Evolutionary conservation across 1,140 invertebrate genomes (phyloP), one percentile per base, ranked within the genome.

Genomic region (Papilio helenus): DNA sequence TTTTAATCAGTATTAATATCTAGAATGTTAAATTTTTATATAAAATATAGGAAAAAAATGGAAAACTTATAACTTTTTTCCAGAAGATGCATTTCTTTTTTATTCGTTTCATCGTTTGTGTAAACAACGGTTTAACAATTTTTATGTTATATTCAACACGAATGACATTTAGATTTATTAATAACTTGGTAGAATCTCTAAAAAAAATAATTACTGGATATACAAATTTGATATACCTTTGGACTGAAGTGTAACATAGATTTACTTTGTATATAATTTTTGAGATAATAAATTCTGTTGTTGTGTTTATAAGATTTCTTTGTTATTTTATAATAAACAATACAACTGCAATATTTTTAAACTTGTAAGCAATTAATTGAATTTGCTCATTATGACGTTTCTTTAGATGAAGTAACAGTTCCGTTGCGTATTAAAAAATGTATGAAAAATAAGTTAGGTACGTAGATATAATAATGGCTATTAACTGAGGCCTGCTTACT

Each of bases 51-150:
- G 20, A 68, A 68, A 68, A 68, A 29, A 26, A 34, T 68, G 0
- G 16, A 68, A 68, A 68, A n/a, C n/a, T n/a, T n/a, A n/a, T n/a
- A 68, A 68, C 26, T 68, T 34, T 26, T 68, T 65, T 68, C 26
- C 61, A 61, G 58, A 14, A 23, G 9, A 61, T 61, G 23, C 26
- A 68, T 29, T 68, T 68, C 51, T 55, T 68, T 68, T 68, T 68
- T 68, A 68, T 65, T 7, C 5, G n/a, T 55, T n/a, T 8, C 2
- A 23, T 58, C 2, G 2, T 8, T 58, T n/a, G 4, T 58, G 4
- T 23, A 20, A 58, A 20, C 8, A 4, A n/a, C 16, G 0, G 3
- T 49, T 49, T 39, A 8, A 39, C 34, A 16, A 49, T 49, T 49
- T 18, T 16, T 49, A 49, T 0, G 7, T 39, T 8, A 8, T 39